These are phyloP conservation scores for Sebastes kiyomatsui DNA, from an alignment of 2,797 vertebrate genomes.

Conservation along the genomic window DNA sequence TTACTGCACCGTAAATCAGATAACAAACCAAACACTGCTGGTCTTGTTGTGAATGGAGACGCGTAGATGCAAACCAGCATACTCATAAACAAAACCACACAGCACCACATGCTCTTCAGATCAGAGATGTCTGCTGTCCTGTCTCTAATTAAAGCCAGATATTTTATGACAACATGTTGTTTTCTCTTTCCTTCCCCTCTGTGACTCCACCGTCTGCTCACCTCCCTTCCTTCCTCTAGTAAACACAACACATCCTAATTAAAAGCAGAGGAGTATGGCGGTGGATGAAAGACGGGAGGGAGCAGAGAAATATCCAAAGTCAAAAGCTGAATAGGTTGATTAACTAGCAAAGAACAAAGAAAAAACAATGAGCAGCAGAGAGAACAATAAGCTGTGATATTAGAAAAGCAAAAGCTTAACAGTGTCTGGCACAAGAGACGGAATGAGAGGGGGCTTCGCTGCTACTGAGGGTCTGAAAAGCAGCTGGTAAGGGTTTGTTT, in stretches of 20 bases:
- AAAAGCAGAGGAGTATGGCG: slow-evolving; percentile 6
- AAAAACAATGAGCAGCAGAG: not conserved
- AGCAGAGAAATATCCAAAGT: not conserved
- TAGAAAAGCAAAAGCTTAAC: slow-evolving; percentile 10
- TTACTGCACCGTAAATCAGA: not conserved
- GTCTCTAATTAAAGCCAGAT: slow-evolving; percentile 57
- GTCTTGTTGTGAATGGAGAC: not conserved
- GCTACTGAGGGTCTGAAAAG: slow-evolving; percentile 38
- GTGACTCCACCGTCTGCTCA: slow-evolving; percentile 21
- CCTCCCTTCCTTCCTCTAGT: slow-evolving; percentile 30
- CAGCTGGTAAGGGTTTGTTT: slow-evolving; percentile 71
- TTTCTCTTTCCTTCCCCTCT: slow-evolving; percentile 21
- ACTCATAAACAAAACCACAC: not conserved
- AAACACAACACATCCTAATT: slow-evolving; percentile 36
- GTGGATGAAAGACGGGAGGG: not conserved
- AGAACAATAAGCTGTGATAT: slow-evolving; percentile 16
- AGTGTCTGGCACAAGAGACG: not conserved
- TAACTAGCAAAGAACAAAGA: not conserved
- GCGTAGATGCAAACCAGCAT: not conserved
- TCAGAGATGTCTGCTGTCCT: not conserved
- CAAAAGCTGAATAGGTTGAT: slow-evolving; percentile 19
- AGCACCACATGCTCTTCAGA: not conserved
- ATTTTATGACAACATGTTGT: slow-evolving; percentile 43
- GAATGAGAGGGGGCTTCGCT: not conserved
- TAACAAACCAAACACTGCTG: not conserved